A percentile compares a stretch with the other conserved stretches of the same genome.
These are phyloP conservation scores for Columba livia DNA, from an alignment of 2,113 vertebrate species.

Conservation along the genomic window DNA sequence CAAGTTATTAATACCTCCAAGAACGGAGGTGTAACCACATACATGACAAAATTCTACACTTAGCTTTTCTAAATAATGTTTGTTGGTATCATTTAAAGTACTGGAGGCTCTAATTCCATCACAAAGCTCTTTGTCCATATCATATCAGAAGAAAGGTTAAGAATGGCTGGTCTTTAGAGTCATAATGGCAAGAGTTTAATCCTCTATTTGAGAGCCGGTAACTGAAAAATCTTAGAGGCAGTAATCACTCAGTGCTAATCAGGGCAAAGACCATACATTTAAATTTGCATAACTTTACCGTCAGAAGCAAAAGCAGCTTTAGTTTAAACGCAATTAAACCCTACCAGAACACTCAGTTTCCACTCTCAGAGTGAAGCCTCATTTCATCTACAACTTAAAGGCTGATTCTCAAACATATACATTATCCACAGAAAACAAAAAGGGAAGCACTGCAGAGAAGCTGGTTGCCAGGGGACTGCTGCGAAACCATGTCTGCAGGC, in stretches of 20 bases:
- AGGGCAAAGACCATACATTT: neutral
- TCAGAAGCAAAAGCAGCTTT: neutral
- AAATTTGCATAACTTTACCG: neutral
- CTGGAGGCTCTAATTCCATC: neutral
- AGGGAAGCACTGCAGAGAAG: neutral
- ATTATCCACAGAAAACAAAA: neutral
- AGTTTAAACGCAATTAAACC: neutral
- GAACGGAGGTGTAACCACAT: neutral
- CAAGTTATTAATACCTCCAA: neutral
- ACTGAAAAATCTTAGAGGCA: neutral
- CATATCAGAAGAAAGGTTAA: neutral
- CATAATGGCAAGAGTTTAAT: neutral
- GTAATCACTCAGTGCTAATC: neutral
- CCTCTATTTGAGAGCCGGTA: neutral
- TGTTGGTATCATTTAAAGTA: neutral
- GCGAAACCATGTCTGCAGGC: neutral
- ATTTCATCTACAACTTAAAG: neutral
- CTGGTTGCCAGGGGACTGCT: slow-evolving; percentile 49
- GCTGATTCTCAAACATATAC: neutral
- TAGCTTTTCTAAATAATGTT: neutral
- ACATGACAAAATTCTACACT: neutral
- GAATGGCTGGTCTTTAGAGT: neutral
- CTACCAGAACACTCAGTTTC: neutral
- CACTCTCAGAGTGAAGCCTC: neutral
- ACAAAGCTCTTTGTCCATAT: neutral